Conservation (phyloP, 2,888 invertebrate genomes). For the Lacanobia wlatinum region DNA sequence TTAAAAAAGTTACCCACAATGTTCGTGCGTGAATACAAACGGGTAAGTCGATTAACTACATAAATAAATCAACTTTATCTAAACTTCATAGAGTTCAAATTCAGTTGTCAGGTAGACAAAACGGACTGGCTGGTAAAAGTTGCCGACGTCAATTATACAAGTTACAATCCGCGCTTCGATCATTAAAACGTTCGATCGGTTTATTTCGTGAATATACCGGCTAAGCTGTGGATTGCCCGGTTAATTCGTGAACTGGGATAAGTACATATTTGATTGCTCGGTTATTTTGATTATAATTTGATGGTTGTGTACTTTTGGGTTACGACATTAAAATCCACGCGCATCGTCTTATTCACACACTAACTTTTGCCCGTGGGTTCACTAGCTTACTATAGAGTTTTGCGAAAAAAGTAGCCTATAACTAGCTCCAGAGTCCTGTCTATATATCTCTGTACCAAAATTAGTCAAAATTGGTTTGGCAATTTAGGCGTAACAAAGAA, state of each 20-base stretch:
- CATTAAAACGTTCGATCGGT: slow-evolving; percentile 53
- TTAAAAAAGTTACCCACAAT: slow-evolving; percentile 67
- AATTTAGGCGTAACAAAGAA: too few relatives aligned
- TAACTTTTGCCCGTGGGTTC: too few relatives aligned
- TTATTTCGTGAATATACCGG: slow-evolving; percentile 36
- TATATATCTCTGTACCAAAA: too few relatives aligned
- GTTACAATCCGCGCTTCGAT: slow-evolving; percentile 44
- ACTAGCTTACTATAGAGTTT: too few relatives aligned
- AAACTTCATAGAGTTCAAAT: slow-evolving; percentile 33
- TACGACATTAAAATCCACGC: neutral
- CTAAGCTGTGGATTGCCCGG: slow-evolving; percentile 15
- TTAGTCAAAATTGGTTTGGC: too few relatives aligned
- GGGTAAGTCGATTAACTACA: slow-evolving; percentile 49
- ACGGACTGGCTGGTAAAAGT: slow-evolving; percentile 39
- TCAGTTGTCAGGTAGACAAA: slow-evolving; percentile 29
- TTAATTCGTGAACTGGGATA: slow-evolving; percentile 21
- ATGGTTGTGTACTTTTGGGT: neutral
- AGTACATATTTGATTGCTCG: neutral
- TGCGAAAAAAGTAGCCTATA: too few relatives aligned
- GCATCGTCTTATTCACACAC: neutral
- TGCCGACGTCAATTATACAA: slow-evolving; percentile 52
- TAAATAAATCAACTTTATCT: slow-evolving; percentile 44
- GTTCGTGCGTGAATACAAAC: slow-evolving; percentile 60
- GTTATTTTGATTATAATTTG: neutral
- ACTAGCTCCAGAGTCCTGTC: too few relatives aligned